A percentile compares a stretch with the other conserved stretches of the same genome.
Conservation (phyloP, 1,140 invertebrate genomes). For the Drosophila miranda region DNA sequence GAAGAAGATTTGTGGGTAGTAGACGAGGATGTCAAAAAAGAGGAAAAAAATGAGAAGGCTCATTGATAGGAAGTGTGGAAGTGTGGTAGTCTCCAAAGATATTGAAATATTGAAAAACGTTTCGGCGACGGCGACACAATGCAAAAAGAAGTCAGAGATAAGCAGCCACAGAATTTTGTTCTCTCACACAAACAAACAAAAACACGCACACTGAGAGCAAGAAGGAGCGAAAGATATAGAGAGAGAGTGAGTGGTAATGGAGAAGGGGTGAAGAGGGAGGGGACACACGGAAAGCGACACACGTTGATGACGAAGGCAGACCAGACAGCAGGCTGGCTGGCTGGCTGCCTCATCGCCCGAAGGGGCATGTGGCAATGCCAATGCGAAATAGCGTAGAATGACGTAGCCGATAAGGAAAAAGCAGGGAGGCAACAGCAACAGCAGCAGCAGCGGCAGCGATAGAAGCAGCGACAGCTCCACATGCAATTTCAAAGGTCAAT, state of each 20-base stretch:
- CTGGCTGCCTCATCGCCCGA: conserved; percentile 31
- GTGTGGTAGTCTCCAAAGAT: neutral
- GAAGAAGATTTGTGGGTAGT: no score
- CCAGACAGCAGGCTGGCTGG: conserved; percentile 52
- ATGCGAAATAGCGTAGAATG: conserved; percentile 76
- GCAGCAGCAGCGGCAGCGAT: conserved; percentile 28
- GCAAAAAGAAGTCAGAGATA: conserved; percentile 48
- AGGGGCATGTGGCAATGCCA: conserved; percentile 59
- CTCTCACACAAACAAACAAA: conserved; percentile 47
- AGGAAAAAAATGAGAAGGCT: neutral
- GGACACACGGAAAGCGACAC: conserved; percentile 30
- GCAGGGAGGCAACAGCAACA: conserved; percentile 17
- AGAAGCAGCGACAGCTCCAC: conserved; percentile 38
- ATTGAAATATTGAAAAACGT: conserved; percentile 72
- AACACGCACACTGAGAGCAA: conserved; percentile 4
- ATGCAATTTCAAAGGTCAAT: conserved; percentile 82
- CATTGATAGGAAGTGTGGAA: neutral
- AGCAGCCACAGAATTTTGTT: conserved; percentile 44
- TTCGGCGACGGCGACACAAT: conserved; percentile 46
- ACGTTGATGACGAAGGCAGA: conserved; percentile 66
- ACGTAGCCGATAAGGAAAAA: conserved; percentile 54
- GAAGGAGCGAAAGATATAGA: conserved; percentile 2
- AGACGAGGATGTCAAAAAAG: conserved; percentile 3
- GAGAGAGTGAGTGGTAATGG: neutral
- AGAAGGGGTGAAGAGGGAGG: conserved; percentile 4